Conservation (phyloP, 2,888 invertebrate species). For the Orchesellides sinensis region DNA sequence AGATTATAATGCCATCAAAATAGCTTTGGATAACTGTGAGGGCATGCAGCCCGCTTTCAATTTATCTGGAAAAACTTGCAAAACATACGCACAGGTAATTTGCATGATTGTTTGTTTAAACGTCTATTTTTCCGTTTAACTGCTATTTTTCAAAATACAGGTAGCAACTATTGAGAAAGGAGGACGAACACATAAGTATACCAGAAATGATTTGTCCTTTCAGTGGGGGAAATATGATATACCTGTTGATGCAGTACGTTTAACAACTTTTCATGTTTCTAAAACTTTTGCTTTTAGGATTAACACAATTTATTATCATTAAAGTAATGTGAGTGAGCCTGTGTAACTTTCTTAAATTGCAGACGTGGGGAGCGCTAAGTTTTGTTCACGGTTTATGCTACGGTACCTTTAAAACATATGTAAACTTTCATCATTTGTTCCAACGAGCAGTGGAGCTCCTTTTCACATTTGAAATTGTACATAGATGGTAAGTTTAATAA, state of each 20-base stretch:
- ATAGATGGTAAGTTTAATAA: slow-evolving; percentile 62
- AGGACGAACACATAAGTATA: slow-evolving; percentile 8
- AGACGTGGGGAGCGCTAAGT: slow-evolving; percentile 55
- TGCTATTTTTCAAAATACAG: too few relatives aligned
- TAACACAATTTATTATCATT: not conserved
- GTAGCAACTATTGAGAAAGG: slow-evolving; percentile 32
- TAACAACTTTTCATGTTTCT: too few relatives aligned
- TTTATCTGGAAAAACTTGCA: slow-evolving; percentile 46
- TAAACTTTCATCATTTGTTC: slow-evolving; percentile 70
- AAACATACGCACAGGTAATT: slow-evolving; percentile 51
- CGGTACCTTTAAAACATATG: slow-evolving; percentile 58
- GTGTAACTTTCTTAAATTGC: too few relatives aligned
- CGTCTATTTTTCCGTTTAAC: too few relatives aligned
- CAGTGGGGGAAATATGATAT: slow-evolving; percentile 65
- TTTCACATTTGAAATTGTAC: slow-evolving; percentile 55
- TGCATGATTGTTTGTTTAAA: too few relatives aligned
- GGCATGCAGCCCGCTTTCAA: slow-evolving; percentile 27
- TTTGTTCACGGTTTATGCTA: slow-evolving; percentile 65
- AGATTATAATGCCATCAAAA: slow-evolving; percentile 52
- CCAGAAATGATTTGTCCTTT: slow-evolving; percentile 47
- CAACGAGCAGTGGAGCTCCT: slow-evolving; percentile 64
- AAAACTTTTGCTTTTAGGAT: not conserved
- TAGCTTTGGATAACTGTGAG: slow-evolving; percentile 56
- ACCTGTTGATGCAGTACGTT: slow-evolving; percentile 63
- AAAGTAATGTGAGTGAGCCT: too few relatives aligned